These are phyloP conservation scores for Reinhardtius hippoglossoides DNA, from an alignment of 2,113 vertebrate genomes.

Conservation along the genomic window DNA sequence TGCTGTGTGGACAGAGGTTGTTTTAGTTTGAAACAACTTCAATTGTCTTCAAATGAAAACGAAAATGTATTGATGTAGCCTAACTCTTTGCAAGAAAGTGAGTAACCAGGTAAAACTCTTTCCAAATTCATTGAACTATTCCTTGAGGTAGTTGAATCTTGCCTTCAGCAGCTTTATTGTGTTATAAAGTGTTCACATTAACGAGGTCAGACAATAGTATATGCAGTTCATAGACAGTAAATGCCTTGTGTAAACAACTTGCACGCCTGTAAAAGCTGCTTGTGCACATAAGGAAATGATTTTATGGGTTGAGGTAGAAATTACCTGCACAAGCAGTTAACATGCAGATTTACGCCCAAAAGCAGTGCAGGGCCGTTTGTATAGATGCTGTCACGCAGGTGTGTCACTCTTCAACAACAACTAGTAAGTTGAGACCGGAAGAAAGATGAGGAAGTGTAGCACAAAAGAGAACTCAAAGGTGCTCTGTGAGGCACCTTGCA, in stretches of 20 bases:
- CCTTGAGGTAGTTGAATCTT: background rate
- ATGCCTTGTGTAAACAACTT: background rate
- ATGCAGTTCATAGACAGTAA: background rate
- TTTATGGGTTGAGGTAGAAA: background rate
- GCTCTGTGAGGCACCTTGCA: constrained; percentile 23
- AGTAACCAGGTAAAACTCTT: no score
- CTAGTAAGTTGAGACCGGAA: constrained; percentile 1
- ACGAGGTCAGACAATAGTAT: background rate
- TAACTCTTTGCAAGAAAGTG: no score
- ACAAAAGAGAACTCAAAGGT: constrained; percentile 14
- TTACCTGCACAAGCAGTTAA: background rate
- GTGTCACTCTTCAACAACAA: background rate
- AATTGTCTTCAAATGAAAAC: no score
- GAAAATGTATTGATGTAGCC: no score
- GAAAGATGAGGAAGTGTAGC: background rate
- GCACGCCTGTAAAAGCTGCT: background rate
- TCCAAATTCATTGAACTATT: background rate
- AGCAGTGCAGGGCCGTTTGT: background rate
- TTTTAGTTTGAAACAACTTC: no score
- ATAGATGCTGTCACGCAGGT: background rate
- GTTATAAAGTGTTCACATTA: background rate
- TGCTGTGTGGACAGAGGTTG: no score
- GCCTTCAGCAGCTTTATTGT: background rate
- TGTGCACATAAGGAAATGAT: background rate
- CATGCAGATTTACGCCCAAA: constrained; percentile 3